Percentiles rank a stretch among this genome's conserved stretches.
These are phyloP conservation scores for Centroberyx gerrardi DNA, from an alignment of 2,797 vertebrate genomes.

Conservation along the genomic window DNA sequence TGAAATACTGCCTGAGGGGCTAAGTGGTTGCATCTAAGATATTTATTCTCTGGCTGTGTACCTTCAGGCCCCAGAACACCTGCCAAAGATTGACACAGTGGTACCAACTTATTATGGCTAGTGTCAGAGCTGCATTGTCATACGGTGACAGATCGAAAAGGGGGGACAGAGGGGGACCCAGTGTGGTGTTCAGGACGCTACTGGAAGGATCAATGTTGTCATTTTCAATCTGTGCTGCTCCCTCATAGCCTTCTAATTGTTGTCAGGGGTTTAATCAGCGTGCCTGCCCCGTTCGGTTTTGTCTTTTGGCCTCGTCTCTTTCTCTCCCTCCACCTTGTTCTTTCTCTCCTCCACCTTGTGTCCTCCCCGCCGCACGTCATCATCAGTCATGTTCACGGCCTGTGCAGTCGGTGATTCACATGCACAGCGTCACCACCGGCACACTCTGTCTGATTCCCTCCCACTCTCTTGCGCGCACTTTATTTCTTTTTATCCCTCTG, in stretches of 20 bases:
- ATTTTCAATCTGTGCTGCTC: conserved; percentile 39
- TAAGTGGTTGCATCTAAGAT: conserved; percentile 67
- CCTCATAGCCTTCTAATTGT: conserved; percentile 44
- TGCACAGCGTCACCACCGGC: conserved; percentile 50
- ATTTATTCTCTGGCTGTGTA: conserved; percentile 65
- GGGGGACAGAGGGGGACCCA: background rate
- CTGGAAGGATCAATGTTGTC: conserved; percentile 42
- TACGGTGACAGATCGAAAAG: conserved; percentile 43
- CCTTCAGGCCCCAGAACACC: conserved; percentile 57
- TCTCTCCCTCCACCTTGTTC: conserved; percentile 22
- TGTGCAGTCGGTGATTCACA: conserved; percentile 69
- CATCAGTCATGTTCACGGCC: conserved; percentile 59
- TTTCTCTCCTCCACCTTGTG: conserved; percentile 44
- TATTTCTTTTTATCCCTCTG: conserved; percentile 55
- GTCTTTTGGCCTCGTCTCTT: conserved; percentile 2
- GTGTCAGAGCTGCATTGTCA: conserved; percentile 63
- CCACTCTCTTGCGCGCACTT: conserved; percentile 55
- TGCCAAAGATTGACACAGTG: conserved; percentile 66
- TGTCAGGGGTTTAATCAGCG: conserved; percentile 55
- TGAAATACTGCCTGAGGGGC: conserved; percentile 62
- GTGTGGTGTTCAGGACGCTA: conserved; percentile 20
- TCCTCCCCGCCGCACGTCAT: conserved; percentile 55
- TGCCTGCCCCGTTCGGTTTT: conserved; percentile 33
- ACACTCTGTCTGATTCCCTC: conserved; percentile 52
- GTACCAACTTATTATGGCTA: conserved; percentile 58